A percentile compares a stretch with the other conserved stretches of the same genome.
Evolutionary conservation across 2,888 invertebrate genomes (phyloP).

Genomic region (Drosophila longiperda): DNA sequence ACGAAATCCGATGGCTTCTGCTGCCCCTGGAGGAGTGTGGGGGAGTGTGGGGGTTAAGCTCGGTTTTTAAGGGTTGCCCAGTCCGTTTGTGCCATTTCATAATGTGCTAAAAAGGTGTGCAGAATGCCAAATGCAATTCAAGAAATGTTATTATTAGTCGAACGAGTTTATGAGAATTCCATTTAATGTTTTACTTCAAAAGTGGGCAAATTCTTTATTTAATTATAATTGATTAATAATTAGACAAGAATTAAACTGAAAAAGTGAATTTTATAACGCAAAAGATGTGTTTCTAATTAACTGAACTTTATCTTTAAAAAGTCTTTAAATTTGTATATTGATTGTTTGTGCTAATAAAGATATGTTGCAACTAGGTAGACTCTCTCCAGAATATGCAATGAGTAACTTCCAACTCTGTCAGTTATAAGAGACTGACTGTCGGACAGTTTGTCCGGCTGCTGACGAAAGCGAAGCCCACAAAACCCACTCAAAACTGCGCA

Average conservation of each 20-base stretch:
- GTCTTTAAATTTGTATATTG: neutral
- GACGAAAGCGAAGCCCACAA: conserved; percentile 25
- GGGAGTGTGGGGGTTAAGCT: neutral
- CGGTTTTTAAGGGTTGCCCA: conserved; percentile 43
- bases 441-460: conserved; percentile 1
- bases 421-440: neutral
- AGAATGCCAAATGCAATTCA: conserved; percentile 12
- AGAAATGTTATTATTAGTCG: conserved; percentile 10
- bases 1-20: conserved; percentile 21
- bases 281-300: neutral
- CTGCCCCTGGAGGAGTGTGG: neutral
- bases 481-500: conserved; percentile 26
- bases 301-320: neutral
- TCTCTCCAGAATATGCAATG: neutral
- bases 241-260: neutral
- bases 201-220: neutral
- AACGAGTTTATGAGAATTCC: conserved; percentile 4
- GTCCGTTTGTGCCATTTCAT: conserved; percentile 18
- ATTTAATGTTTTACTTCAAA: neutral
- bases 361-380: neutral
- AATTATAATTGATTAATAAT: neutral
- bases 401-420: neutral
- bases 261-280: neutral
- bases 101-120: conserved; percentile 55
- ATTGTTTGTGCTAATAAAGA: neutral